Evolutionary conservation across 2,113 vertebrate species (phyloP).

Genomic region (Otus sunia): DNA sequence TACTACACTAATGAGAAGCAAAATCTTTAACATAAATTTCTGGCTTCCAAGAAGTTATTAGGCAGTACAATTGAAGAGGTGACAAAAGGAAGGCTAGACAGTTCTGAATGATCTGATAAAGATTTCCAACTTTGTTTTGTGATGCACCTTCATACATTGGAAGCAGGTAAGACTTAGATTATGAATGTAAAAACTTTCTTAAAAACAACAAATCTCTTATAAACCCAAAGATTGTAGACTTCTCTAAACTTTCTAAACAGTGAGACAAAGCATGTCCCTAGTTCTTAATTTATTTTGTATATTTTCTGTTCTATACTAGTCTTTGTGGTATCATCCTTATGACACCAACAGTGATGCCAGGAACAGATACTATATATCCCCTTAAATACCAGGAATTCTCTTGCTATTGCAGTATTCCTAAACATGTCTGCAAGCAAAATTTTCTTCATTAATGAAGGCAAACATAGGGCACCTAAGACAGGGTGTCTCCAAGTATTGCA

Average conservation of each 20-base stretch:
- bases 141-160: neutral
- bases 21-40: neutral
- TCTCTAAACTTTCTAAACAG: neutral
- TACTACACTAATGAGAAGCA: neutral
- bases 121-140: neutral
- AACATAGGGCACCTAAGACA: neutral
- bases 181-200: neutral
- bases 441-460: neutral
- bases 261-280: neutral
- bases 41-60: neutral
- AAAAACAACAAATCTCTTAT: neutral
- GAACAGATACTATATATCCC: neutral
- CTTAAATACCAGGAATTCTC: neutral
- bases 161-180: neutral
- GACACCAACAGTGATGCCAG: neutral
- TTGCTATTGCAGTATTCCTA: neutral
- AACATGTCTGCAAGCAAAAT: neutral
- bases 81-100: neutral
- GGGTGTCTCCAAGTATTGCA: neutral
- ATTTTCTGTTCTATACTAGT: neutral
- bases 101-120: neutral
- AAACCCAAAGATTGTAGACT: neutral
- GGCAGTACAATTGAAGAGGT: neutral
- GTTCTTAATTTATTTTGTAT: neutral
- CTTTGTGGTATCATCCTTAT: neutral